Evolutionary conservation across 2,113 vertebrate genomes (phyloP).

Genomic region (Delphinapterus leucas): DNA sequence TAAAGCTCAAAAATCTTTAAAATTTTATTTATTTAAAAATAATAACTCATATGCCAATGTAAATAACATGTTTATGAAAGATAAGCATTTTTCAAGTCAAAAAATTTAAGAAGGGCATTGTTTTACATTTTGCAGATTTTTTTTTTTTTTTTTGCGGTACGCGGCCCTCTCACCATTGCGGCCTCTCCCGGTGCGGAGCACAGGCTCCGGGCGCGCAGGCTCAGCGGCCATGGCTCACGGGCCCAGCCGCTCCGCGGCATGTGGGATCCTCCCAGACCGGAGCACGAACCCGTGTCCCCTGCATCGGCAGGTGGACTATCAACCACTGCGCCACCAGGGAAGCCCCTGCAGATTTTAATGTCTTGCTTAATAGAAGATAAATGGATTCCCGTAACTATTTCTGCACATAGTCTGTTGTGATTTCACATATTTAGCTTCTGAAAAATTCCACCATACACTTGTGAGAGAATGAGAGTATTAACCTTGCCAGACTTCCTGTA

Average conservation of each 20-base stretch:
- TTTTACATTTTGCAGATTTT: neutral
- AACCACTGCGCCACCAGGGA: too few relatives aligned
- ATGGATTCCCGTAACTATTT: neutral
- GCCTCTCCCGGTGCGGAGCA: too few relatives aligned
- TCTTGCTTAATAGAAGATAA: neutral
- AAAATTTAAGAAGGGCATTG: neutral
- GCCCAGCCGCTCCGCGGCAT: too few relatives aligned
- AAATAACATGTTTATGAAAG: slow-evolving; percentile 10
- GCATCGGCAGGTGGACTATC: too few relatives aligned
- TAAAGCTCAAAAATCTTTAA: neutral
- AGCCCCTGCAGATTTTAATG: neutral
- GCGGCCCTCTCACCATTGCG: too few relatives aligned
- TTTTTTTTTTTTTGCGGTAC: too few relatives aligned
- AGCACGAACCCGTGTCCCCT: too few relatives aligned
- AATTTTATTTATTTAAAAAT: neutral
- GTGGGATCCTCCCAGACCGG: too few relatives aligned
- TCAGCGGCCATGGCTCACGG: too few relatives aligned
- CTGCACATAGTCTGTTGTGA: neutral
- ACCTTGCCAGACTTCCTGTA: neutral
- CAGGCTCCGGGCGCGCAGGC: too few relatives aligned
- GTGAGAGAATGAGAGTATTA: neutral
- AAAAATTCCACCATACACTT: neutral
- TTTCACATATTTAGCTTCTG: neutral
- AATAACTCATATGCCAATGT: neutral
- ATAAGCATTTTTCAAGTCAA: neutral